A percentile compares a stretch with the other conserved stretches of the same genome.
Evolutionary conservation across 2,113 vertebrate species (phyloP).

Genomic region (Poicephalus meyeri): DNA sequence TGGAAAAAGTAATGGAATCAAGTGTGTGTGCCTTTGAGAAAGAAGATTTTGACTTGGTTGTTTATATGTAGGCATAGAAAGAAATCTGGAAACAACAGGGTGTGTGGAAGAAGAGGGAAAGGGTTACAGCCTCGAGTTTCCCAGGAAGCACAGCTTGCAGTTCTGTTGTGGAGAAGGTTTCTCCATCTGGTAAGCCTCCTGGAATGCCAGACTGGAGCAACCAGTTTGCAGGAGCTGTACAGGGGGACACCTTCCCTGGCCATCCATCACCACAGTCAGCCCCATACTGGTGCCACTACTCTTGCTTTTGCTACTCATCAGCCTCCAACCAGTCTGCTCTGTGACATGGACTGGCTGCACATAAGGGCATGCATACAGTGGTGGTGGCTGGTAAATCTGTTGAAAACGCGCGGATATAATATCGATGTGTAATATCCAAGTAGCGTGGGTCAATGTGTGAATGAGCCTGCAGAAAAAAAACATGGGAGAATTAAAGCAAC

Average conservation of each 20-base stretch:
- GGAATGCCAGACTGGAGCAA: conserved; percentile 66
- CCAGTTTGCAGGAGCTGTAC: conserved; percentile 41
- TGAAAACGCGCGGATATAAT: background rate
- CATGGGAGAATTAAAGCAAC: background rate
- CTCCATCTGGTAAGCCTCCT: conserved; percentile 66
- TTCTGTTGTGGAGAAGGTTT: conserved; percentile 56
- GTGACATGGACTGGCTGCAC: accelerated
- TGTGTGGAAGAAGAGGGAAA: conserved; percentile 56
- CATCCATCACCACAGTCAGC: background rate
- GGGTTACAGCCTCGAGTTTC: conserved; percentile 58
- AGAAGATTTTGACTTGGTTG: background rate
- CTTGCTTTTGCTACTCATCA: background rate
- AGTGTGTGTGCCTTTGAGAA: background rate
- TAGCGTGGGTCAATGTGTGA: background rate
- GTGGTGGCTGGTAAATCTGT: background rate
- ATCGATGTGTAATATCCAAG: background rate
- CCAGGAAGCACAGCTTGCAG: conserved; percentile 61
- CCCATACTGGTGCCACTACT: background rate
- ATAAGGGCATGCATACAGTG: accelerated
- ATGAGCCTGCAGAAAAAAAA: background rate
- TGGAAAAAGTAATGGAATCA: conserved; percentile 31
- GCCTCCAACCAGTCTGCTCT: background rate
- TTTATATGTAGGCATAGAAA: background rate
- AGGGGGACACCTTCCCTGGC: conserved; percentile 30
- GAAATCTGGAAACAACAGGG: conserved; percentile 53